Percentiles rank a stretch among this genome's conserved stretches.
phyloP scores from a whole-genome alignment of 2,797 vertebrate genomes.

The Hipposideros larvatus region DNA sequence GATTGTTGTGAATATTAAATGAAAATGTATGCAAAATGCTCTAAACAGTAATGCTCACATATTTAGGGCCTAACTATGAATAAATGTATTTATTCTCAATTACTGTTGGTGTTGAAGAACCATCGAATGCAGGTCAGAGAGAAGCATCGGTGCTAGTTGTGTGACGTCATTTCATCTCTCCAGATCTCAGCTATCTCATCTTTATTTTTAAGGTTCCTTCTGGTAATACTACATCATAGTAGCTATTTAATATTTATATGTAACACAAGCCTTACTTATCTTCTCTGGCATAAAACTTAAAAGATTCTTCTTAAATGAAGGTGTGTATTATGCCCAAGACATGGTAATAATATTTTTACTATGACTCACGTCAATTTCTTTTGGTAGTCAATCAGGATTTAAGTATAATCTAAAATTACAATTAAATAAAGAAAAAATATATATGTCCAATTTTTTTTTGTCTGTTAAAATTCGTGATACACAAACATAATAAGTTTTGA shows the following conservation, averaged over 20 bases:
- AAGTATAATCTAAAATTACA: neutral
- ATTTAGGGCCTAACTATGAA: neutral
- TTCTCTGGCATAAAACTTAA: neutral
- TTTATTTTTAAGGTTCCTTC: neutral
- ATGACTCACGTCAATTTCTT: neutral
- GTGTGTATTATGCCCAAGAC: neutral
- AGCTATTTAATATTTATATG: neutral
- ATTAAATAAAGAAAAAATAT: neutral
- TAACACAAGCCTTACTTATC: neutral
- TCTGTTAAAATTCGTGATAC: neutral
- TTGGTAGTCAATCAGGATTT: neutral
- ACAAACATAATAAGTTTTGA: neutral
- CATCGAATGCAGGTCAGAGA: neutral
- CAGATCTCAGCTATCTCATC: neutral
- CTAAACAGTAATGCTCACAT: neutral
- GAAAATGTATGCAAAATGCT: neutral
- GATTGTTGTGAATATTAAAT: neutral
- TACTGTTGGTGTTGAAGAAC: neutral
- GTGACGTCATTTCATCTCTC: neutral
- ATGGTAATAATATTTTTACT: neutral
- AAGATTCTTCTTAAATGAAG: neutral
- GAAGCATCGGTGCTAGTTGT: neutral
- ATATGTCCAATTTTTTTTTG: neutral
- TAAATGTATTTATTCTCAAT: neutral
- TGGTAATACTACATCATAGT: neutral